Evolutionary conservation across 2,888 invertebrate species (phyloP).

Genomic region (Drosophila eohydei): DNA sequence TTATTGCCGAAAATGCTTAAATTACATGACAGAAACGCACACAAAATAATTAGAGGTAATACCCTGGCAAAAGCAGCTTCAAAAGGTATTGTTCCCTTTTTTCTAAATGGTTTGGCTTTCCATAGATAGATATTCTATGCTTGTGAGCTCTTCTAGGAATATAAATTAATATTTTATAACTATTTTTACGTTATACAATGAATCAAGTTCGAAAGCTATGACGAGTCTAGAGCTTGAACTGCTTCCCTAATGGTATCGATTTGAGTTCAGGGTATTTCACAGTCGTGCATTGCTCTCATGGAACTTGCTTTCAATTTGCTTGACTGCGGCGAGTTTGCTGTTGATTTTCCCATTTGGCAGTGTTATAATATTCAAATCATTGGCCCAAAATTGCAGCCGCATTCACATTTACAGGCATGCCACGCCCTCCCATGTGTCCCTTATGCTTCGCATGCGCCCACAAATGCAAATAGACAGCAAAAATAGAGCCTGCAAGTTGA

Average conservation of each 20-base stretch:
- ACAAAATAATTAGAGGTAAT: conserved; percentile 33
- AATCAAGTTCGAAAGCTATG: no score
- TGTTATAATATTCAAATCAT: conserved; percentile 50
- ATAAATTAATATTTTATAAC: no score
- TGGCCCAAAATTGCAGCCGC: conserved; percentile 19
- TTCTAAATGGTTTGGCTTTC: no score
- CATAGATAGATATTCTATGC: no score
- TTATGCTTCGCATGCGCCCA: background rate
- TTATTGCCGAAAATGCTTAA: conserved; percentile 35
- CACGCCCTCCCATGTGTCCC: background rate
- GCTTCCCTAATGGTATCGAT: no score
- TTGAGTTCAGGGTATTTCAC: conserved; percentile 1
- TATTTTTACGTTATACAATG: no score
- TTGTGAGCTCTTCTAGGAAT: no score
- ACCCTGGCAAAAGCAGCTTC: background rate
- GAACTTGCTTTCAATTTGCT: conserved; percentile 3
- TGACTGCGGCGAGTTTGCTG: conserved; percentile 3
- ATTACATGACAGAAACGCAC: conserved; percentile 39
- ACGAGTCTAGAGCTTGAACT: background rate
- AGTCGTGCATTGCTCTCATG: background rate
- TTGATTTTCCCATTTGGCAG: conserved; percentile 38
- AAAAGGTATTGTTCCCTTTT: no score
- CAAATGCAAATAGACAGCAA: conserved; percentile 47
- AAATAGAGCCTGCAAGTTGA: conserved; percentile 35
- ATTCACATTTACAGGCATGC: conserved; percentile 12